A percentile compares a stretch with the other conserved stretches of the same genome.
Evolutionary conservation across 2,797 vertebrate species (phyloP).

Genomic region (Anguilla pacifica): DNA sequence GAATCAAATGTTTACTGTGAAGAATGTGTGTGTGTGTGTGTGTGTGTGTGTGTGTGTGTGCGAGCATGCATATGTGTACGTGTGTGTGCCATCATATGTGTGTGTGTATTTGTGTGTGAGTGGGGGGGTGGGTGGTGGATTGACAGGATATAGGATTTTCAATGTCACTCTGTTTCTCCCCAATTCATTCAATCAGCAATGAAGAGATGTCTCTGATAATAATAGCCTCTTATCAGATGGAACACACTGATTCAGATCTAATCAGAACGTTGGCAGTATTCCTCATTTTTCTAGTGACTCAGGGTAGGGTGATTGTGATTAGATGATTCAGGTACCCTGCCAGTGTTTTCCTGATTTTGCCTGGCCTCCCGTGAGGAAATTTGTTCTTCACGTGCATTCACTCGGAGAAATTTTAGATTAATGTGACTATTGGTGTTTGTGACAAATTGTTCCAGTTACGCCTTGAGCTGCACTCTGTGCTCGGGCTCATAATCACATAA

Average conservation of each 20-base stretch:
- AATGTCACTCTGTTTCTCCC: constrained; percentile 55
- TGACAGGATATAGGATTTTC: constrained; percentile 38
- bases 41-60: neutral
- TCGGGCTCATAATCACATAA: constrained; percentile 49
- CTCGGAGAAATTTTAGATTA: constrained; percentile 58
- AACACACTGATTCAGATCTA: constrained; percentile 65
- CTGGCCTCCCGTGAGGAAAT: constrained; percentile 51
- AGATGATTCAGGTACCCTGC: constrained; percentile 45
- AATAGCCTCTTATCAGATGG: constrained; percentile 64
- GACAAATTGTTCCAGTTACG: constrained; percentile 45
- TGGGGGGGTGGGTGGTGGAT: neutral
- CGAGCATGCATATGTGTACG: neutral
- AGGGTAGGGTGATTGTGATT: constrained; percentile 56
- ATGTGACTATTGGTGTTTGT: constrained; percentile 49
- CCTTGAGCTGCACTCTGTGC: constrained; percentile 43
- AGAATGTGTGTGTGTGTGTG: neutral
- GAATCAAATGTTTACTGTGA: constrained; percentile 40
- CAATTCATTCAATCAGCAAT: constrained; percentile 53
- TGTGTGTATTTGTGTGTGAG: neutral
- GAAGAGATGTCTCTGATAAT: constrained; percentile 67
- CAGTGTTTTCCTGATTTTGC: constrained; percentile 37
- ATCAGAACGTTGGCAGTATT: constrained; percentile 56
- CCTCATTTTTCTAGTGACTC: constrained; percentile 50
- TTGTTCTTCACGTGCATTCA: constrained; percentile 53
- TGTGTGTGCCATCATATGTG: neutral